Conservation (phyloP, 1,140 invertebrate genomes). For the Tetramorium alpestre region DNA sequence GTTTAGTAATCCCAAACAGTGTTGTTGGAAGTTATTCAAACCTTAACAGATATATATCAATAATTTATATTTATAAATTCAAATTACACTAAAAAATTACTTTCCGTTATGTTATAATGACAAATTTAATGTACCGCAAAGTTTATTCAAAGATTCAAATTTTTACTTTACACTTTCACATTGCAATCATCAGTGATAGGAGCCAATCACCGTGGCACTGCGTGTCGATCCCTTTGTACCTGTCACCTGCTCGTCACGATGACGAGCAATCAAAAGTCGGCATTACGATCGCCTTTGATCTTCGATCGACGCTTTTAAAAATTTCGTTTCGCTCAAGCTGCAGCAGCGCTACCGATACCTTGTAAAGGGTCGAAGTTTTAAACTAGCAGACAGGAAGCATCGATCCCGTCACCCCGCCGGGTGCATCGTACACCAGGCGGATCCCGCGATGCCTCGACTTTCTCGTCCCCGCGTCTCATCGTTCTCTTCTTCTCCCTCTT, state of each 20-base stretch:
- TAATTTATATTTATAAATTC: too few species aligned
- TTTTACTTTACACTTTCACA: background rate
- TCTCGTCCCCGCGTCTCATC: background rate
- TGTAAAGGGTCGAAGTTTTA: slow-evolving; percentile 13
- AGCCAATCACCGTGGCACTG: background rate
- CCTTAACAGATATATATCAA: too few species aligned
- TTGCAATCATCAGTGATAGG: slow-evolving; percentile 1
- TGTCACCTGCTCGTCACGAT: background rate
- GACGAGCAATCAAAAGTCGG: slow-evolving; percentile 28
- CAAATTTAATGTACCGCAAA: background rate
- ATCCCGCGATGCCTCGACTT: slow-evolving; percentile 61
- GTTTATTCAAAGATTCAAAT: background rate
- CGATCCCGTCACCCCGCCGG: slow-evolving; percentile 69
- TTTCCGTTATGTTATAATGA: background rate
- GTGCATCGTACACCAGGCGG: slow-evolving; percentile 65
- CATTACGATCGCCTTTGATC: slow-evolving; percentile 45
- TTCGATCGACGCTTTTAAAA: slow-evolving; percentile 38
- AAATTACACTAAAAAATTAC: background rate
- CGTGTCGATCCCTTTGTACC: background rate
- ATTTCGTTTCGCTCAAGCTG: slow-evolving; percentile 19
- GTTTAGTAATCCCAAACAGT: too few species aligned
- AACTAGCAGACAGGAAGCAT: slow-evolving; percentile 73
- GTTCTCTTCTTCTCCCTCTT: background rate
- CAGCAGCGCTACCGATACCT: slow-evolving; percentile 19
- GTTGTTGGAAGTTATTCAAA: too few species aligned